phyloP scores from a whole-genome alignment of 2,113 vertebrate genomes.

The Barbus barbus region DNA sequence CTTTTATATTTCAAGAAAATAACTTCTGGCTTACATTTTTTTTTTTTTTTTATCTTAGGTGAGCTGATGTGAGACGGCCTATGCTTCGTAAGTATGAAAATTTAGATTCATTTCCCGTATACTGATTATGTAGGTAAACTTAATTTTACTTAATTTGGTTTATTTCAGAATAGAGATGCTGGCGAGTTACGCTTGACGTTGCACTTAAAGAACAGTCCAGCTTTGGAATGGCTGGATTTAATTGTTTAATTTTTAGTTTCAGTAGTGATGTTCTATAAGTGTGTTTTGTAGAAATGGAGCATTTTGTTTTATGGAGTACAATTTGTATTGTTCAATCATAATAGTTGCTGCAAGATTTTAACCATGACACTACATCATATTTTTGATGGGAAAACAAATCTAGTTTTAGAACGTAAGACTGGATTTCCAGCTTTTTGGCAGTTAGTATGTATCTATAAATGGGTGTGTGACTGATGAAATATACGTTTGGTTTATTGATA shows the following conservation, averaged over 20 bases:
- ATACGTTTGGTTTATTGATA: not conserved
- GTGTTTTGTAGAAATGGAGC: not conserved
- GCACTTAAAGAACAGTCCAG: not conserved
- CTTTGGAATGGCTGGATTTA: not conserved
- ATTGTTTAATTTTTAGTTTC: not conserved
- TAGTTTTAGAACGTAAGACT: not conserved
- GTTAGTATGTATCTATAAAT: not conserved
- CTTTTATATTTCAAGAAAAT: not conserved
- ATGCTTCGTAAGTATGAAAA: slow-evolving; percentile 14
- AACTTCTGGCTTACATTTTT: not conserved
- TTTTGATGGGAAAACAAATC: not conserved
- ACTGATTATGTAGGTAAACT: not conserved
- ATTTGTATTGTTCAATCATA: not conserved
- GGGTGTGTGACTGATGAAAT: not conserved
- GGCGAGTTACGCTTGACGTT: too few relatives aligned
- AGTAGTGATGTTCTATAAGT: not conserved
- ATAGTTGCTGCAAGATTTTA: not conserved
- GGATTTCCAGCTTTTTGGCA: not conserved
- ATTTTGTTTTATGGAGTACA: not conserved
- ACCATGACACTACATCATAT: not conserved
- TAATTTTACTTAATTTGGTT: not conserved
- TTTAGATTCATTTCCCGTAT: not conserved
- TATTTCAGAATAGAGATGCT: not conserved
- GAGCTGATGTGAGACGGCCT: slow-evolving; percentile 37
- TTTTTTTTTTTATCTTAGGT: slow-evolving; percentile 28